Base-by-base conservation (phyloP, 2,888 invertebrate genomes). In the Xanthostigma xanthostigma region DNA sequence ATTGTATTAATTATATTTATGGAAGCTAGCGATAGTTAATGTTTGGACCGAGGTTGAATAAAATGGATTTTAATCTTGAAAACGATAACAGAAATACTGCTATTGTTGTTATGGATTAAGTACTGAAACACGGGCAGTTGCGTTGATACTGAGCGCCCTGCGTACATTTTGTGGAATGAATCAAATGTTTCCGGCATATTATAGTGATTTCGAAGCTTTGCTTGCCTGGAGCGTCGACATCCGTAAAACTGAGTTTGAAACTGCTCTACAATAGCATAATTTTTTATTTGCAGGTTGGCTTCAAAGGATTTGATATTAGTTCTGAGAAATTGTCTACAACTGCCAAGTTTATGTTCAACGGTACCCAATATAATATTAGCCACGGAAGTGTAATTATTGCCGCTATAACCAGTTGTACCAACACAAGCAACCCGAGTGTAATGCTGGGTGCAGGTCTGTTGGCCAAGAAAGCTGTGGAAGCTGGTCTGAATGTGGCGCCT, bases 351-450 rank as follows among this genome's bases (percentile, higher is more conserved):
- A 77, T 82, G 48, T 90, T 71, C 71, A 86, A 94, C 59, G 86
- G 85, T 8, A 73, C 79, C 53, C 79, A 84, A 52, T 94, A 92
- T 66, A 73, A 71, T 39, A 73, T 96, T 53, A 75, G 70, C 0
- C 93, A 96, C 65, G 95, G 96, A 3, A 90, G 92, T 2, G 94
- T 97, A 14, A 86, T 97, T 49, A 95, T 97, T 55, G 94, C 96
- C 0, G 96, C 97, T 46, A 96, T 97, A 58, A 97, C 97, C 1
- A 93, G 92, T 27, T 98, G 97, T 66, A 97, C 97, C 47, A 98
- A 98, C 64, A 97, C 97, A 0, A 91, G 90, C 58, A 97, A 97
- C 66, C 96, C 97, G 0, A 93, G 93, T 55, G 97, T 97, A 8
- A 97, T 97, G 96, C 72, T 97, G 13, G 96, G 94, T 37, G 96